Evolutionary conservation across 1,140 invertebrate genomes (phyloP).

Genomic region (Ips typographus): DNA sequence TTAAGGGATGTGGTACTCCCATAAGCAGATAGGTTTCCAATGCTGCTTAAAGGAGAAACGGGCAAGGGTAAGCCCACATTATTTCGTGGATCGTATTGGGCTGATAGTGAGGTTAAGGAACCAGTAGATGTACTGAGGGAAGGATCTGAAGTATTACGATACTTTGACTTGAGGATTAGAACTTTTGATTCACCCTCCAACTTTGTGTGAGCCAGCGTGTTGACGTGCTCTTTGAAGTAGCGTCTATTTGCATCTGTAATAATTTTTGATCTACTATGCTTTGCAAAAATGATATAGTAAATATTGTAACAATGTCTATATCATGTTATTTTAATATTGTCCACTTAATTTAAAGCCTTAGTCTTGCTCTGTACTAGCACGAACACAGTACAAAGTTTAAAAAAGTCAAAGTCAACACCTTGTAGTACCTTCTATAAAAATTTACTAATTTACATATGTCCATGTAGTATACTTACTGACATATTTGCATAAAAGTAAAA

Average conservation of each 20-base stretch:
- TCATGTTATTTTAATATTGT: too few relatives aligned
- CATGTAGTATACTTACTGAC: too few relatives aligned
- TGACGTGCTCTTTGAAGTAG: slow-evolving; percentile 89
- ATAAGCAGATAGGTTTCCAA: background rate
- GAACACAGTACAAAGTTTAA: too few relatives aligned
- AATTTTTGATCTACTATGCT: too few relatives aligned
- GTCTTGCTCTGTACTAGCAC: too few relatives aligned
- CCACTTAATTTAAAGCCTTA: too few relatives aligned
- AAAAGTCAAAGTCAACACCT: too few relatives aligned
- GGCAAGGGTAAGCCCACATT: slow-evolving; percentile 49
- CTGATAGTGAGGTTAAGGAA: slow-evolving; percentile 19
- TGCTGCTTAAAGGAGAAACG: slow-evolving; percentile 14
- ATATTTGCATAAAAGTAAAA: too few relatives aligned
- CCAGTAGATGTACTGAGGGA: slow-evolving; percentile 16
- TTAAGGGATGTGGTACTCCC: slow-evolving; percentile 39
- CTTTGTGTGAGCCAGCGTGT: slow-evolving; percentile 81
- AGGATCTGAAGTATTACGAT: slow-evolving; percentile 48
- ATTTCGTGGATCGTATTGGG: slow-evolving; percentile 52
- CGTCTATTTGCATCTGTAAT: slow-evolving; percentile 74
- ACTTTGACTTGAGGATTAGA: slow-evolving; percentile 79
- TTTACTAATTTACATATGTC: too few relatives aligned
- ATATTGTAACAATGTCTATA: too few relatives aligned
- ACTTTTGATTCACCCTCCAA: slow-evolving; percentile 80
- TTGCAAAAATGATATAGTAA: too few relatives aligned
- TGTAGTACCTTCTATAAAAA: too few relatives aligned